A percentile compares a stretch with the other conserved stretches of the same genome.
These are phyloP conservation scores for Ganaspis brasiliensis DNA, from an alignment of 2,888 invertebrate genomes.

Conservation along the genomic window DNA sequence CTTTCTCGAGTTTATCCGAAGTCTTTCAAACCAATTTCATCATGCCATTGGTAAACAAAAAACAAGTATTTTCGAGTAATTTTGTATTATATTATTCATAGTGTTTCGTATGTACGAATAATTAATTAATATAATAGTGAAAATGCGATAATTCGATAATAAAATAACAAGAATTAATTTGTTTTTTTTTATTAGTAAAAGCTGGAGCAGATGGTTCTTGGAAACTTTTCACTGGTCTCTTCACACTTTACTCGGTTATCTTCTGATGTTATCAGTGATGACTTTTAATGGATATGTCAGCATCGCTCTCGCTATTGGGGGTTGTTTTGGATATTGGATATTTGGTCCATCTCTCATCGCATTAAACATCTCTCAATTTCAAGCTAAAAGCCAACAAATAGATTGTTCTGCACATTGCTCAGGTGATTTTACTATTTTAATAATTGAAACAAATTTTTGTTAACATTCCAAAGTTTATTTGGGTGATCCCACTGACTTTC, in stretches of 20 bases:
- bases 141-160: not conserved
- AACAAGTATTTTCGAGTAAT: too few relatives aligned
- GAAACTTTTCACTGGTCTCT: constrained; percentile 82
- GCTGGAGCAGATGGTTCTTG: constrained; percentile 79
- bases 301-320: constrained; percentile 85
- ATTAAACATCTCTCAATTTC: constrained; percentile 82
- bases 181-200: constrained; percentile 58
- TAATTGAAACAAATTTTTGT: constrained; percentile 11
- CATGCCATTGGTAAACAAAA: constrained; percentile 67
- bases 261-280: constrained; percentile 89
- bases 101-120: too few relatives aligned
- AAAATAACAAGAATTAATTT: not conserved
- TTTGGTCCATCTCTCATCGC: constrained; percentile 82
- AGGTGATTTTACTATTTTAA: constrained; percentile 65
- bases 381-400: constrained; percentile 63
- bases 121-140: too few relatives aligned
- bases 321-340: constrained; percentile 83
- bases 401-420: constrained; percentile 73
- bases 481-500: too few relatives aligned
- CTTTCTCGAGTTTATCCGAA: constrained; percentile 73
- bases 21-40: constrained; percentile 52
- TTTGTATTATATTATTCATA: too few relatives aligned
- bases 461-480: too few relatives aligned
- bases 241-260: constrained; percentile 85
- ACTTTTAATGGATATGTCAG: constrained; percentile 87